These are phyloP conservation scores for Seison nebaliae DNA, from an alignment of 1,140 invertebrate species.

Conservation along the genomic window DNA sequence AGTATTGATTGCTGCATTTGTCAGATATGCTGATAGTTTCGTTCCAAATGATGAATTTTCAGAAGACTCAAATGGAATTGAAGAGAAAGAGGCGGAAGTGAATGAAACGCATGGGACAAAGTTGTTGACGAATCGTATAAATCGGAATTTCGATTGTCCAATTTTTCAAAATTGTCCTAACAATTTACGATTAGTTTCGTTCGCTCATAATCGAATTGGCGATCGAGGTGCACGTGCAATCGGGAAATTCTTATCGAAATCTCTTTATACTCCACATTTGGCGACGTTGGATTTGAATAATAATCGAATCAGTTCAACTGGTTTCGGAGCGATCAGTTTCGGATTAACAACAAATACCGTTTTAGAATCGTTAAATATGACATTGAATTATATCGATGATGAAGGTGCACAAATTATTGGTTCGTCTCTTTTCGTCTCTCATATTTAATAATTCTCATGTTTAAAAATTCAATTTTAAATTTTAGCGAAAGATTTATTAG, in stretches of 20 bases:
- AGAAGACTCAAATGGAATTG: slow-evolving; percentile 14
- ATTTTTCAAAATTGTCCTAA: slow-evolving; percentile 22
- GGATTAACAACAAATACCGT: slow-evolving; percentile 24
- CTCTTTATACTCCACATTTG: too few relatives aligned
- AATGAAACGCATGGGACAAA: too few relatives aligned
- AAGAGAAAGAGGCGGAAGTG: too few relatives aligned
- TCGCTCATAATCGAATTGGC: slow-evolving; percentile 27
- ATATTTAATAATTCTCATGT: background rate
- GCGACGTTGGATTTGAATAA: slow-evolving; percentile 22
- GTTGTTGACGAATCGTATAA: slow-evolving; percentile 15
- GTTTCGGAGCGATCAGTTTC: slow-evolving; percentile 27
- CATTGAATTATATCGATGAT: slow-evolving; percentile 25
- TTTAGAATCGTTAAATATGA: slow-evolving; percentile 19
- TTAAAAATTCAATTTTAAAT: background rate
- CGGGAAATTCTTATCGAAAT: slow-evolving; percentile 25
- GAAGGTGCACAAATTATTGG: slow-evolving; percentile 27
- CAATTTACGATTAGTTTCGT: slow-evolving; percentile 20
- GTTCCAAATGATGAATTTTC: slow-evolving; percentile 4
- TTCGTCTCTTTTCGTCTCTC: slow-evolving; percentile 13
- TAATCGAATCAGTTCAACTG: slow-evolving; percentile 22
- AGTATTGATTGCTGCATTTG: background rate
- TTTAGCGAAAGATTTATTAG: slow-evolving; percentile 4
- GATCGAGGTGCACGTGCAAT: slow-evolving; percentile 25
- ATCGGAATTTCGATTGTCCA: slow-evolving; percentile 24
- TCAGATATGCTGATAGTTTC: background rate